phyloP scores from a whole-genome alignment of 2,113 vertebrate species.

The Melanostigma gelatinosum region DNA sequence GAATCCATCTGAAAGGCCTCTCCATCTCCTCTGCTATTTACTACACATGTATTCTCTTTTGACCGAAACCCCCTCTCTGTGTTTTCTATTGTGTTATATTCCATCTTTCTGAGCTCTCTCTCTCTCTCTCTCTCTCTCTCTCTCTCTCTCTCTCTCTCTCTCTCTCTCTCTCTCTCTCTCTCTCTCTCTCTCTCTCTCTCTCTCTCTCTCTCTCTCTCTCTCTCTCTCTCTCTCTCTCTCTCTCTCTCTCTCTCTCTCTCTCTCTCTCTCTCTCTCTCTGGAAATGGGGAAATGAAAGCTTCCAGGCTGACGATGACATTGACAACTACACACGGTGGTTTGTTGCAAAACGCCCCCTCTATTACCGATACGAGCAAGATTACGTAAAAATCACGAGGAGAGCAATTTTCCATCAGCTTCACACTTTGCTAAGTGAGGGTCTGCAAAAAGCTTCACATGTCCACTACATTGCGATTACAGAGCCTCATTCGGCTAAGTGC shows the following conservation, averaged over 20 bases:
- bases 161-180: neutral
- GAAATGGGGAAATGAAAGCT: constrained; percentile 53
- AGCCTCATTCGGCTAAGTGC: neutral
- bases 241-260: too few species aligned
- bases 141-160: neutral
- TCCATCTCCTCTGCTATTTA: constrained; percentile 17
- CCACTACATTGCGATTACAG: neutral
- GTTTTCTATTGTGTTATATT: constrained; percentile 36
- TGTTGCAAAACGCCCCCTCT: constrained; percentile 25
- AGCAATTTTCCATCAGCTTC: constrained; percentile 28
- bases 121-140: too few species aligned
- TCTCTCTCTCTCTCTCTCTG: too few species aligned
- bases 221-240: too few species aligned
- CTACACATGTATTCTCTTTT: constrained; percentile 28
- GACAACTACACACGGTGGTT: neutral
- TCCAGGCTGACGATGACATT: constrained; percentile 15
- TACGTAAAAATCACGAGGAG: neutral
- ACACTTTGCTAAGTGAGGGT: neutral
- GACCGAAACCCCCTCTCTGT: neutral
- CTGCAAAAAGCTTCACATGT: neutral
- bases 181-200: too few species aligned
- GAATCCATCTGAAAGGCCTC: constrained; percentile 13
- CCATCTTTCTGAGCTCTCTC: constrained; percentile 1
- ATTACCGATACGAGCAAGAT: constrained; percentile 26
- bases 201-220: too few species aligned